Evolutionary conservation across 2,113 vertebrate genomes (phyloP), one percentile per base, ranked within the genome.

Genomic region (Spea bombifrons): DNA sequence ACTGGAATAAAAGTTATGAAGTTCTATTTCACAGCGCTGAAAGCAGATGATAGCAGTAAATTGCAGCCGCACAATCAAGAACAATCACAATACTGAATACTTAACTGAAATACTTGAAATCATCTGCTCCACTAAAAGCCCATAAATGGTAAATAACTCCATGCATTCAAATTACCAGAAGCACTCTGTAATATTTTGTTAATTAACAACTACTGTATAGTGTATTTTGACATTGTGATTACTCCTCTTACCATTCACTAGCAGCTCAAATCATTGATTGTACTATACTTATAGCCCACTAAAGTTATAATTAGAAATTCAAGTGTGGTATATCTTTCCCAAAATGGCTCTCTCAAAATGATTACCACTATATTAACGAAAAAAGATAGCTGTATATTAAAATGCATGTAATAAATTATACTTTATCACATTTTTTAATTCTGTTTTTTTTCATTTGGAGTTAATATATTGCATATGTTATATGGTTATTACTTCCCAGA

Each of bases 81-180:
- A 4, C 64, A 55, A 81, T 48, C 81, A 82, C 44, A 52, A 3
- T 57, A 76, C 8, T 48, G 66, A 85, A 81, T 12, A 73, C 65
- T 75, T 76, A 44, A 77, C 78, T 83, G 78, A 84, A 82, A 82
- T 16, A 84, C 53, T 71, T 0, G 3, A 84, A 80, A 83, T 61
- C 71, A 83, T 71, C 53, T 17, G 8, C 12, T 48, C 55, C 1
- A 13, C 55, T 59, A 59, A 59, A 9, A 59, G 44, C 17, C 8
- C 44, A 45, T 66, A 66, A 44, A 66, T 66, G 12, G 7, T n/a
- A 13, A 15, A 68, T 68, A 47, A 68, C 44, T 68, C 44, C 46
- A 68, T 68, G 45, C 46, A 12, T 46, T 68, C n/a, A 68, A 13
- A 68, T 68, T 47, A 44, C 44, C 45, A 67, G 66, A 13, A 67